These are phyloP conservation scores for Cryptus armator DNA, from an alignment of 2,888 invertebrate genomes.

Conservation along the genomic window DNA sequence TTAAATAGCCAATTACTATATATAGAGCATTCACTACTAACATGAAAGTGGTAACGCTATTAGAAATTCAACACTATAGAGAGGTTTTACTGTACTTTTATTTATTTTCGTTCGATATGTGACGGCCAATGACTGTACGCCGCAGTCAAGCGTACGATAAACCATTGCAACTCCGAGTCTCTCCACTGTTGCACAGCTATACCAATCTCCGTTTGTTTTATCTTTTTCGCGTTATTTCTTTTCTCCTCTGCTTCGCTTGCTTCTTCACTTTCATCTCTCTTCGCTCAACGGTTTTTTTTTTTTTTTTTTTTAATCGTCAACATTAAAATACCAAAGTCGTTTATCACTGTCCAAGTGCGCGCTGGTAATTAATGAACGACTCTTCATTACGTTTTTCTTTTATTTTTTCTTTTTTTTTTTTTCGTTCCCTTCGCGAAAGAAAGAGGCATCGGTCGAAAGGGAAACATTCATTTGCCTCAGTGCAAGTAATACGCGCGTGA, in stretches of 20 bases:
- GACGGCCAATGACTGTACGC: slow-evolving; percentile 41
- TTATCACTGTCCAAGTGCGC: slow-evolving; percentile 72
- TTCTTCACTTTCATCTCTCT: slow-evolving; percentile 59
- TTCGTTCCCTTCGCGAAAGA: slow-evolving; percentile 43
- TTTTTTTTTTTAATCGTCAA: slow-evolving; percentile 70
- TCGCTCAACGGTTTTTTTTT: slow-evolving; percentile 17
- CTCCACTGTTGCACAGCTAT: slow-evolving; percentile 13
- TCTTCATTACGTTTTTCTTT: slow-evolving; percentile 65
- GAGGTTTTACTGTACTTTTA: not conserved
- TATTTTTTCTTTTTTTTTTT: slow-evolving; percentile 42
- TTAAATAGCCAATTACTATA: too few species aligned
- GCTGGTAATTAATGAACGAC: slow-evolving; percentile 73
- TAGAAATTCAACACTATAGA: too few species aligned
- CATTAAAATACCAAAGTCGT: slow-evolving; percentile 71
- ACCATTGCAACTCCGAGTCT: slow-evolving; percentile 65
- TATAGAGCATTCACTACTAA: too few species aligned
- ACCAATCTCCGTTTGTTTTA: slow-evolving; percentile 53
- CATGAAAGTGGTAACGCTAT: too few species aligned
- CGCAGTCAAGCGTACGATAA: slow-evolving; percentile 57
- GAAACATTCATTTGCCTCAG: slow-evolving; percentile 46
- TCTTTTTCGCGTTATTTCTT: slow-evolving; percentile 54
- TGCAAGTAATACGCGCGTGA: slow-evolving; percentile 7
- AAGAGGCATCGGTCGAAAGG: slow-evolving; percentile 43
- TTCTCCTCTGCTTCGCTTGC: slow-evolving; percentile 41
- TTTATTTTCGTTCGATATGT: not conserved